These are phyloP conservation scores for Pterostichus madidus DNA, from an alignment of 2,888 invertebrate species.

Conservation along the genomic window DNA sequence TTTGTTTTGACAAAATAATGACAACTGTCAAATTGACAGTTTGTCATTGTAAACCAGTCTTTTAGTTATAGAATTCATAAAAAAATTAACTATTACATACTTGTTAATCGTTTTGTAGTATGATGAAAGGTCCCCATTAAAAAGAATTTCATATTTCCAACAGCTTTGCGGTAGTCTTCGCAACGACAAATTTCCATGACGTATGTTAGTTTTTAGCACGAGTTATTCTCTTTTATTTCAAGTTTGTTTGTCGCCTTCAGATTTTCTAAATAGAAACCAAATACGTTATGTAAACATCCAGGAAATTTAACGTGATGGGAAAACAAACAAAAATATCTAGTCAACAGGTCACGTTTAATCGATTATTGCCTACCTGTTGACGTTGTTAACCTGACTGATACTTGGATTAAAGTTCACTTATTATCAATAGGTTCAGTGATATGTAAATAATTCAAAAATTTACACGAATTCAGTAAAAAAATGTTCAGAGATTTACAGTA, in stretches of 20 bases:
- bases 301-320: neutral
- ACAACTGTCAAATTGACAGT: too few species aligned
- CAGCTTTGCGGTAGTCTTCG: slow-evolving; percentile 68
- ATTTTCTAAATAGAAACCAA: slow-evolving; percentile 47
- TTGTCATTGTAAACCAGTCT: too few species aligned
- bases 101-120: neutral
- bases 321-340: slow-evolving; percentile 49
- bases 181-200: slow-evolving; percentile 70
- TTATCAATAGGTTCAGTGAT: slow-evolving; percentile 14
- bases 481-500: neutral
- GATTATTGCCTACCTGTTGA: slow-evolving; percentile 55
- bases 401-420: slow-evolving; percentile 38
- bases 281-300: slow-evolving; percentile 48
- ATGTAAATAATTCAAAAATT: slow-evolving; percentile 16
- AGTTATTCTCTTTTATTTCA: slow-evolving; percentile 1
- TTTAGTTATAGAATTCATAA: too few species aligned
- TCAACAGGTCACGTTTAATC: slow-evolving; percentile 56
- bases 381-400: slow-evolving; percentile 18
- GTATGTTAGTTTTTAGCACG: slow-evolving; percentile 10
- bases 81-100: neutral
- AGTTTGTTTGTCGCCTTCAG: slow-evolving; percentile 19
- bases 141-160: slow-evolving; percentile 68
- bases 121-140: slow-evolving; percentile 68
- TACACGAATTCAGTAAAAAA: neutral
- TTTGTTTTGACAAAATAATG: too few species aligned